These are phyloP conservation scores for Romanogobio albipinnatus DNA, from an alignment of 2,113 vertebrate genomes.

Conservation along the genomic window DNA sequence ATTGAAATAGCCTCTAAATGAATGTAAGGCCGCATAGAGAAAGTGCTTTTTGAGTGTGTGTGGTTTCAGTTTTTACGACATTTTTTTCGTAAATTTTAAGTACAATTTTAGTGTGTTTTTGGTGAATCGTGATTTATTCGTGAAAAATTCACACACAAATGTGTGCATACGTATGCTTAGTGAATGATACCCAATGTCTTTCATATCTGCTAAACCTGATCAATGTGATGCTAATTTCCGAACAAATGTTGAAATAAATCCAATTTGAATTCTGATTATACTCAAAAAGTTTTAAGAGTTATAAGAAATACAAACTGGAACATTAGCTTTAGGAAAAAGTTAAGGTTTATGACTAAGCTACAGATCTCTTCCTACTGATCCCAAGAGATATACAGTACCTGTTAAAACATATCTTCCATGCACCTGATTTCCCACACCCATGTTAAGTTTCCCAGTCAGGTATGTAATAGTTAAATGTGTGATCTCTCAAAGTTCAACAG, in stretches of 20 bases:
- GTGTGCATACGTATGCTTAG: no score
- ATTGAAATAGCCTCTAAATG: no score
- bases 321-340: not conserved
- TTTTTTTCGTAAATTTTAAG: no score
- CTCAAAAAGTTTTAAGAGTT: not conserved
- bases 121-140: no score
- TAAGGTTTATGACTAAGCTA: not conserved
- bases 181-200: no score
- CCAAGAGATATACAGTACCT: slow-evolving; percentile 19
- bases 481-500: not conserved
- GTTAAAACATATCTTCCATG: slow-evolving; percentile 31
- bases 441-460: slow-evolving; percentile 16
- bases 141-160: no score
- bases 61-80: no score
- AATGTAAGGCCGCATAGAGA: no score
- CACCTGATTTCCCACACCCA: slow-evolving; percentile 27
- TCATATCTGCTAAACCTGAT: not conserved
- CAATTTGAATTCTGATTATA: not conserved
- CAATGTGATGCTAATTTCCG: not conserved
- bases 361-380: not conserved
- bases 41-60: no score
- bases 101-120: no score
- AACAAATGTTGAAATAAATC: not conserved
- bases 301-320: not conserved
- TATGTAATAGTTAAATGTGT: not conserved